These are phyloP conservation scores for Macrostomum lignano DNA, from an alignment of 1,140 invertebrate species.

Conservation along the genomic window DNA sequence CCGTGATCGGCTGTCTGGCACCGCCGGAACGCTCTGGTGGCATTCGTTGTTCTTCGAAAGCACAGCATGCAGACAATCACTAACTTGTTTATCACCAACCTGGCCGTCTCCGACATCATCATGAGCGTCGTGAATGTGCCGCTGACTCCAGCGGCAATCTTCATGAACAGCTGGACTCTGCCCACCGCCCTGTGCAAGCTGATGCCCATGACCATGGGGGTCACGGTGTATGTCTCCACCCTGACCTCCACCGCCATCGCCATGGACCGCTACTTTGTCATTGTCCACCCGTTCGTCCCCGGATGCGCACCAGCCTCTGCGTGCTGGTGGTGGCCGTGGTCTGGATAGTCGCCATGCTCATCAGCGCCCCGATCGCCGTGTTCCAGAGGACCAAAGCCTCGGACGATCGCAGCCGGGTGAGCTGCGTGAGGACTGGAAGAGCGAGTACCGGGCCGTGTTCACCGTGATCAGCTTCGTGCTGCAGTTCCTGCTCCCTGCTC, in stretches of 20 bases:
- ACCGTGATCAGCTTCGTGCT: slow-evolving; percentile 28
- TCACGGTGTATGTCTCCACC: slow-evolving; percentile 31
- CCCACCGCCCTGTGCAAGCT: slow-evolving; percentile 34
- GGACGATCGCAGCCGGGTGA: slow-evolving; percentile 18
- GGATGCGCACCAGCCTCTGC: slow-evolving; percentile 21
- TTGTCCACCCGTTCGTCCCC: slow-evolving; percentile 28
- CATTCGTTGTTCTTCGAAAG: slow-evolving; percentile 17
- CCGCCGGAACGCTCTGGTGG: slow-evolving; percentile 19
- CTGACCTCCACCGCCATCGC: slow-evolving; percentile 32
- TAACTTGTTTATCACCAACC: slow-evolving; percentile 22
- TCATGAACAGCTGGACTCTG: slow-evolving; percentile 57
- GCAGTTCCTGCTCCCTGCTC: slow-evolving; percentile 32
- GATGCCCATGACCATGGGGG: slow-evolving; percentile 30
- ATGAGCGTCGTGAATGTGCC: slow-evolving; percentile 67
- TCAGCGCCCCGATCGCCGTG: slow-evolving; percentile 31
- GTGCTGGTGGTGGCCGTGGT: slow-evolving; percentile 22
- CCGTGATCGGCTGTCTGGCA: too few species aligned
- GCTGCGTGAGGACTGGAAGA: slow-evolving; percentile 11
- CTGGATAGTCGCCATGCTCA: slow-evolving; percentile 27
- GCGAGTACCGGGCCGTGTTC: slow-evolving; percentile 15
- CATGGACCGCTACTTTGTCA: slow-evolving; percentile 30
- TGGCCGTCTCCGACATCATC: slow-evolving; percentile 35
- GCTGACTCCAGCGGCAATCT: slow-evolving; percentile 43
- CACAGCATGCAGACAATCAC: slow-evolving; percentile 17
- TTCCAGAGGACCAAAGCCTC: slow-evolving; percentile 11